Evolutionary conservation across 1,140 invertebrate species (phyloP).

Genomic region (Pseudobourletiella spinata): DNA sequence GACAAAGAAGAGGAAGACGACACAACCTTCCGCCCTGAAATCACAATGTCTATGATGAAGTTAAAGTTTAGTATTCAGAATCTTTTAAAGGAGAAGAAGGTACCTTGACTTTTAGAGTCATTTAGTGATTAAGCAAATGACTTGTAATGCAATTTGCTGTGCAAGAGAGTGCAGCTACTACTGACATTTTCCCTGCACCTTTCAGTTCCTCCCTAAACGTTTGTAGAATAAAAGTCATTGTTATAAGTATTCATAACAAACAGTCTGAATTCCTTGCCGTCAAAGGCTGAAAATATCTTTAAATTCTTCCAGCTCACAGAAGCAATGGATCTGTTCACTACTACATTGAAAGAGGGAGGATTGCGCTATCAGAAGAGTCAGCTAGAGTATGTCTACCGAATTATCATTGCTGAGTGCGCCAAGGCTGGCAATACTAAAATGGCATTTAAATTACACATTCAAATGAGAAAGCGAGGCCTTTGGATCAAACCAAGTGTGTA

Average conservation of each 20-base stretch:
- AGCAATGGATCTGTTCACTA: conserved; percentile 21
- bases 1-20: background rate
- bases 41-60: background rate
- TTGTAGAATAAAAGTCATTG: background rate
- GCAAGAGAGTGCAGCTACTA: background rate
- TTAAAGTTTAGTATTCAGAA: background rate
- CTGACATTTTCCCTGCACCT: background rate
- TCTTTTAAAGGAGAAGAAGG: background rate
- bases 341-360: conserved; percentile 19
- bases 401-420: conserved; percentile 70
- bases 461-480: conserved; percentile 66
- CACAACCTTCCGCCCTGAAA: background rate
- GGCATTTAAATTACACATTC: conserved; percentile 69
- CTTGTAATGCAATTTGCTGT: background rate
- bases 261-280: background rate
- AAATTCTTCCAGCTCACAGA: conserved; percentile 15
- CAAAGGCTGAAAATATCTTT: background rate
- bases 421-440: conserved; percentile 69
- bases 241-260: background rate
- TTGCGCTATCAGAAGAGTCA: conserved; percentile 12
- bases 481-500: conserved; percentile 59
- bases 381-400: conserved; percentile 59
- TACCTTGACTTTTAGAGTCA: no score
- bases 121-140: background rate
- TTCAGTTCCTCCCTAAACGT: no score